phyloP scores from a whole-genome alignment of 1,140 invertebrate genomes.

The Leptopilina clavipes region DNA sequence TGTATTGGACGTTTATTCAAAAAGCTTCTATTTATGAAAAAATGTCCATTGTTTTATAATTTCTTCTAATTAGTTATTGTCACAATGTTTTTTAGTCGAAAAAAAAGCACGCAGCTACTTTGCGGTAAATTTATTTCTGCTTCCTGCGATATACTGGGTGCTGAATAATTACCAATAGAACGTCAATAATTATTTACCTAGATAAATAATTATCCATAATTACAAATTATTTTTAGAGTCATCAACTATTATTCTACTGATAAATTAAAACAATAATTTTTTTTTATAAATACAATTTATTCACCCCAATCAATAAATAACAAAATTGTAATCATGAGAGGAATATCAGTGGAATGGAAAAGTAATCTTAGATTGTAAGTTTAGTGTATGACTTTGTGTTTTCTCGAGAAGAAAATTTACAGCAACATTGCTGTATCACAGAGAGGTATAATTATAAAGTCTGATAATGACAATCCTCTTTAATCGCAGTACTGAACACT shows the following conservation, averaged over 20 bases:
- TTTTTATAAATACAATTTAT: slow-evolving; percentile 54
- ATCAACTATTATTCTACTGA: too few species aligned
- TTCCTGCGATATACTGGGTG: too few species aligned
- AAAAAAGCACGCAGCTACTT: too few species aligned
- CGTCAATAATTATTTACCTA: background rate
- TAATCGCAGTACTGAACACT: slow-evolving; percentile 22
- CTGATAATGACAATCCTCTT: slow-evolving; percentile 28
- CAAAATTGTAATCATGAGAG: slow-evolving; percentile 44
- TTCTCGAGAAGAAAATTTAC: slow-evolving; percentile 14
- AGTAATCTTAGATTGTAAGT: slow-evolving; percentile 10
- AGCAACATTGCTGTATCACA: background rate
- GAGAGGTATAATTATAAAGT: slow-evolving; percentile 2
- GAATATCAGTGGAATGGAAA: slow-evolving; percentile 33
- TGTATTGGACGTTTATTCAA: too few species aligned
- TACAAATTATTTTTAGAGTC: too few species aligned
- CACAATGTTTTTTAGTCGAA: too few species aligned
- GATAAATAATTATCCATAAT: too few species aligned
- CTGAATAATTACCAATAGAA: too few species aligned
- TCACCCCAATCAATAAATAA: slow-evolving; percentile 58
- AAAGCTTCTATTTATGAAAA: too few species aligned
- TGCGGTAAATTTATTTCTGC: too few species aligned
- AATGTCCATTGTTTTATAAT: too few species aligned
- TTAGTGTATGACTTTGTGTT: background rate
- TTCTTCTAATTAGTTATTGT: too few species aligned
- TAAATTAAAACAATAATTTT: background rate